phyloP scores from a whole-genome alignment of 2,113 vertebrate species.

The Tragelaphus imberbis region DNA sequence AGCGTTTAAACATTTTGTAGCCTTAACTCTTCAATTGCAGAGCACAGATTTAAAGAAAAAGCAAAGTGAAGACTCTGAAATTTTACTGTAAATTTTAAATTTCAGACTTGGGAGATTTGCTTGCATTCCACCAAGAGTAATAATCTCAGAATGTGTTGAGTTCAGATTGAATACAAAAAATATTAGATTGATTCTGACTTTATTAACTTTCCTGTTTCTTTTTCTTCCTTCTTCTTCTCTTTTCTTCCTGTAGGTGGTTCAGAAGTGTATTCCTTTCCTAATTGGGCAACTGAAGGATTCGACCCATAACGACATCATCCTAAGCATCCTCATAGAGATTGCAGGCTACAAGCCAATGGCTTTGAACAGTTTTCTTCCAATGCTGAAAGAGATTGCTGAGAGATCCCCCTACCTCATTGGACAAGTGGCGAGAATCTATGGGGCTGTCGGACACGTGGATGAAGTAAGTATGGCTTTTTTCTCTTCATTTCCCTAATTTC shows the following conservation, averaged over 20 bases:
- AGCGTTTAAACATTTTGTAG: not conserved
- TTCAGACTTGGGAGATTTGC: not conserved
- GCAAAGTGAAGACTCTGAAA: not conserved
- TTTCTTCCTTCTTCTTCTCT: not conserved
- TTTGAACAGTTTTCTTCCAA: constrained; percentile 82
- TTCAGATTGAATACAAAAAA: not conserved
- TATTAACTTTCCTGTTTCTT: not conserved
- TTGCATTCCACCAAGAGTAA: not conserved
- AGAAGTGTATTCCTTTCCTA: constrained; percentile 85
- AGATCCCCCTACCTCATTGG: constrained; percentile 84
- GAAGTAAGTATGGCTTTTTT: constrained; percentile 81
- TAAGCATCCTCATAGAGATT: constrained; percentile 86
- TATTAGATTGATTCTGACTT: not conserved
- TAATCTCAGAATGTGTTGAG: not conserved
- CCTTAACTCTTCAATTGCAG: not conserved
- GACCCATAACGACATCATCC: constrained; percentile 81
- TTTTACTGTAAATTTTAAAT: constrained; percentile 33
- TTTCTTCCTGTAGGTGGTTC: constrained; percentile 81
- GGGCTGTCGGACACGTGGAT: constrained; percentile 87
- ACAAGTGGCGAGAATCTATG: constrained; percentile 90
- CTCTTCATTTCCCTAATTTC: not conserved
- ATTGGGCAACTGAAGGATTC: constrained; percentile 82
- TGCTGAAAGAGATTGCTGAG: constrained; percentile 83
- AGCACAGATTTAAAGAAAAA: not conserved
- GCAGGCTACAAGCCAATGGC: constrained; percentile 86